Base-by-base conservation (phyloP, 2,113 vertebrate genomes). In the Xenus cinereus region DNA sequence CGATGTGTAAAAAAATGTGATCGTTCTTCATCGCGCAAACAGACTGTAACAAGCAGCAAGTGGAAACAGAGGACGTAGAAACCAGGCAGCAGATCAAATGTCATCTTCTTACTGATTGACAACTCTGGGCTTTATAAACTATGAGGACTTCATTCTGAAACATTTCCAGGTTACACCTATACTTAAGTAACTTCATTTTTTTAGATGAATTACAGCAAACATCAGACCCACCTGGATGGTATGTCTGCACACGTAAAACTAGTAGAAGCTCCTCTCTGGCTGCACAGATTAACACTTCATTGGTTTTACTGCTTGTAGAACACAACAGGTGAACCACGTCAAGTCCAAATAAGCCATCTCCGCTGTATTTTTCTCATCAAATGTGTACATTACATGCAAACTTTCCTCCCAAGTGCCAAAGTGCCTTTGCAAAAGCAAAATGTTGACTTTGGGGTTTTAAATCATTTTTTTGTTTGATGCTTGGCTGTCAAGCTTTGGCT, bases 391-490 rank as follows among this genome's bases (percentile, higher is more conserved):
- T 94, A 94, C 56, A 95, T 48, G 79, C 46, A 92, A 93, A 95
- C 91, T 91, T 93, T 73, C 86, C 82, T 91, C 89, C 92, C 59
- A 92, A 94, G 87, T 93, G 95, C 67, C 80, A 76, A 63, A 95
- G 91, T 95, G 93, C 90, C 93, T 96, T 91, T 90, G 69, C 56
- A 90, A 97, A 95, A 89, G 94, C 84, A 97, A 84, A 95, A 93
- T 97, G 97, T 96, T 96, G 97, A 97, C 94, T 87, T 94, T 48
- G 37, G 77, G 60, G 89, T 53, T 87, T 89, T 46, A 89, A 97
- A 96, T 97, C 96, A 90, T 89, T 97, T 74, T 89, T 86, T 86
- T 87, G 57, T 89, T 95, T 94, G 95, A 95, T 86, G 90, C 75
- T 60, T 45, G 71, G 86, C 96, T 96, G 90, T 95, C 91, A 90